Evolutionary conservation across 2,113 vertebrate genomes (phyloP), one percentile per base, ranked within the genome.

Genomic region (Hippocampus zosterae): DNA sequence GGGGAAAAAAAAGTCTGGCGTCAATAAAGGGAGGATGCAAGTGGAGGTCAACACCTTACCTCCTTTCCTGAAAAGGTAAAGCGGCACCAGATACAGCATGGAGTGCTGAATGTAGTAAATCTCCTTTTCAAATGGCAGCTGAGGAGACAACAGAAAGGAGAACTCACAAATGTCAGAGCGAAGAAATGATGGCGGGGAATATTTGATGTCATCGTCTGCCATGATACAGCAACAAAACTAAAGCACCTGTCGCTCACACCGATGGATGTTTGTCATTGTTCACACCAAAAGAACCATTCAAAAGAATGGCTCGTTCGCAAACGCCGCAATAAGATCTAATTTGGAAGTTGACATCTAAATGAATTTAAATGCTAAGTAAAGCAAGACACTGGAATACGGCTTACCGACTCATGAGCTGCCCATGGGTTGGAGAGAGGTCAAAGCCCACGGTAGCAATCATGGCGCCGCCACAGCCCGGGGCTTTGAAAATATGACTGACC

Each of bases 81-180:
- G 87, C 80, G 97, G 96, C 48, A 99, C 97, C 76, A 98, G 89
- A 76, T 99, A 99, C 41, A 99, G 92, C 94, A 98, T 96, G 87
- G 94, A 93, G 78, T 99, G 97, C 78, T 99, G 97, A 80, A 99
- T 96, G 82, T 98, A 99, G 91, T 99, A 99, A 73, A 98, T 89
- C 88, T 99, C 96, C 80, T 93, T 91, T 88, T 98, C 97, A 85
- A 98, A 98, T 1, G 97, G 97, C 18, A 99, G 94, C 97, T 99
- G 92, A 53, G 70, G 73, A 68, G 19, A 86, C 69, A 80, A 53
- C 8, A 55, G 2, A 25, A 12, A 44, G 61, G n/a, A 11, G 33
- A 9, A 40, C 19, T 55, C 52, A 11, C 52, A 23, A 55, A 9
- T n/a, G 55, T 57, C 9, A 42, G 6, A 2, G 25, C 13, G 18